phyloP scores from a whole-genome alignment of 2,888 invertebrate genomes.

The Silvanus unidentatus region DNA sequence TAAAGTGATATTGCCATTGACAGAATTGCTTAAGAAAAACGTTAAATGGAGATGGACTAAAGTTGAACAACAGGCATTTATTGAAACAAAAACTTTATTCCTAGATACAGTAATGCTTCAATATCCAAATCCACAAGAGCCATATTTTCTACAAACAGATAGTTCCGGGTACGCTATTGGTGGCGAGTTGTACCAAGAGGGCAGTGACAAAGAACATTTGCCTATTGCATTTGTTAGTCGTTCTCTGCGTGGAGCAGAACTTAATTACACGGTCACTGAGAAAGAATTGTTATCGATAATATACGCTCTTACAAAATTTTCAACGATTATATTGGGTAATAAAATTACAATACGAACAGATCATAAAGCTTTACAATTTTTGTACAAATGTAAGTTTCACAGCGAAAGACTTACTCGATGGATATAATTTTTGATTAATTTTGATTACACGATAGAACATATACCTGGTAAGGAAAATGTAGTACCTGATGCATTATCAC shows the following conservation, averaged over 20 bases:
- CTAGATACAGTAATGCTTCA: slow-evolving; percentile 7
- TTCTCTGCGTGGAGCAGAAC: not conserved
- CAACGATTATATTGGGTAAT: too few relatives aligned
- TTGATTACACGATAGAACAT: slow-evolving; percentile 3
- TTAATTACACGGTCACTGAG: not conserved
- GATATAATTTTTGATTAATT: slow-evolving; percentile 5
- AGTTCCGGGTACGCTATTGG: slow-evolving; percentile 3
- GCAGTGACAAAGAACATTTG: slow-evolving; percentile 1
- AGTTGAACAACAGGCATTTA: slow-evolving; percentile 9
- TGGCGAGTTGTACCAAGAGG: slow-evolving; percentile 8
- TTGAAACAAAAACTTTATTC: slow-evolving; percentile 5
- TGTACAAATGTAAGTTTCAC: too few relatives aligned
- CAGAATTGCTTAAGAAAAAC: slow-evolving; percentile 10
- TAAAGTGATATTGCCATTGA: too few relatives aligned
- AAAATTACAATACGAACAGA: too few relatives aligned
- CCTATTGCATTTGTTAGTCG: slow-evolving; percentile 6
- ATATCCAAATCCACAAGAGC: slow-evolving; percentile 6
- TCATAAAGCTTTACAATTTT: slow-evolving; percentile 9
- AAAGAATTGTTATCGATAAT: slow-evolving; percentile 4
- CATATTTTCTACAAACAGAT: slow-evolving; percentile 9
- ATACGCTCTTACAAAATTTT: too few relatives aligned
- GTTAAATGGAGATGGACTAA: slow-evolving; percentile 9
- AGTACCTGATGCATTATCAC: slow-evolving; percentile 7
- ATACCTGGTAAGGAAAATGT: slow-evolving; percentile 7
- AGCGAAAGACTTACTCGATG: slow-evolving; percentile 5